Conservation (phyloP, 2,888 invertebrate species). For the Oasisia sp. region DNA sequence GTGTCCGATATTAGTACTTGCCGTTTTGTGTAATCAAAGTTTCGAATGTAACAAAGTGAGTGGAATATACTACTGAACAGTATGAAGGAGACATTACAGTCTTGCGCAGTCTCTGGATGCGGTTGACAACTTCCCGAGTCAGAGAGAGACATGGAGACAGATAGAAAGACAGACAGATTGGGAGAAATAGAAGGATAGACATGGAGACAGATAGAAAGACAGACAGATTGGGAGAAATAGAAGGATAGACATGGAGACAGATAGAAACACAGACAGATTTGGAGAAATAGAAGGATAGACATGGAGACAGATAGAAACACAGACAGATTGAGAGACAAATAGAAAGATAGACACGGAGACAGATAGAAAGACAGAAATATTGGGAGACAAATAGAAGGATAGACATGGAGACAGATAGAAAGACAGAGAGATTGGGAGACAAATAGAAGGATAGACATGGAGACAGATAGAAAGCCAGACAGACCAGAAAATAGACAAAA, state of each 20-base stretch:
- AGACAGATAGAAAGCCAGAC: neutral
- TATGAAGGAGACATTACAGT: conserved; percentile 68
- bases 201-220: no score
- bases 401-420: no score
- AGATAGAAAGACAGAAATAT: neutral
- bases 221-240: no score
- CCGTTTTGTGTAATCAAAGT: neutral
- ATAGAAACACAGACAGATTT: neutral
- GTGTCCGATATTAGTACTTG: no score
- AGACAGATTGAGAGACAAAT: neutral
- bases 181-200: neutral
- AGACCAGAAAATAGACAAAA: no score
- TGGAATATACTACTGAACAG: no score
- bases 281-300: no score
- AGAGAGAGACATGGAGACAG: no score
- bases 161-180: conserved; percentile 85
- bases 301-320: neutral
- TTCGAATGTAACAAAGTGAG: neutral
- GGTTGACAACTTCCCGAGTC: conserved; percentile 96
- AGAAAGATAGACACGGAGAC: no score
- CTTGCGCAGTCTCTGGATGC: conserved; percentile 95
- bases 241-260: neutral
- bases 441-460: neutral
- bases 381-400: no score
- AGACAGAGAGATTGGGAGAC: neutral